Conservation (phyloP, 2,888 invertebrate genomes). For the Hipparchia semele region DNA sequence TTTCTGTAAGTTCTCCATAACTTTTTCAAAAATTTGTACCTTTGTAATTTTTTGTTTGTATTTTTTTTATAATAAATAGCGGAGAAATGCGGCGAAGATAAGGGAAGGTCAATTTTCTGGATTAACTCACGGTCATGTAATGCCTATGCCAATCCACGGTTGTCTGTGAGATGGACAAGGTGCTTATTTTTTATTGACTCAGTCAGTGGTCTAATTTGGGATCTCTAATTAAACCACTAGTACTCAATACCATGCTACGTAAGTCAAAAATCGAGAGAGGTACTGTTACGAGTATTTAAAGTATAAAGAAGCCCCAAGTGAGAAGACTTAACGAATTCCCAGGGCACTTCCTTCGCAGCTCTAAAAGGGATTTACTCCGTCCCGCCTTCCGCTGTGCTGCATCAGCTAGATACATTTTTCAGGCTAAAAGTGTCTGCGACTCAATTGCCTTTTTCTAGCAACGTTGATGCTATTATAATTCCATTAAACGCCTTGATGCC, state of each 20-base stretch:
- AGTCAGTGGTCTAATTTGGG: too few species aligned
- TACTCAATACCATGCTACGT: too few species aligned
- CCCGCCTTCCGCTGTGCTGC: conserved; percentile 5
- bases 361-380: conserved; percentile 15
- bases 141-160: not conserved
- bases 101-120: conserved; percentile 23
- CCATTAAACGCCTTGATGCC: too few species aligned
- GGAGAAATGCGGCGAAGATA: conserved; percentile 5
- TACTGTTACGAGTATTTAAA: not conserved
- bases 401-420: conserved; percentile 22
- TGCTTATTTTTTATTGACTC: too few species aligned
- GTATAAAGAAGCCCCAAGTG: conserved; percentile 9
- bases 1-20: too few species aligned
- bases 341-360: conserved; percentile 12
- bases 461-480: not conserved
- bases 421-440: conserved; percentile 33
- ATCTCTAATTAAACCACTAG: too few species aligned
- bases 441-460: conserved; percentile 36
- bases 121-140: conserved; percentile 20
- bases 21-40: too few species aligned
- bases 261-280: too few species aligned
- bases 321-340: conserved; percentile 10
- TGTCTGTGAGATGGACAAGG: too few species aligned
- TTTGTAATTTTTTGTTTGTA: too few species aligned
- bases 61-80: not conserved